Base-by-base conservation (phyloP, 2,797 vertebrate genomes). In the Squalus acanthias region DNA sequence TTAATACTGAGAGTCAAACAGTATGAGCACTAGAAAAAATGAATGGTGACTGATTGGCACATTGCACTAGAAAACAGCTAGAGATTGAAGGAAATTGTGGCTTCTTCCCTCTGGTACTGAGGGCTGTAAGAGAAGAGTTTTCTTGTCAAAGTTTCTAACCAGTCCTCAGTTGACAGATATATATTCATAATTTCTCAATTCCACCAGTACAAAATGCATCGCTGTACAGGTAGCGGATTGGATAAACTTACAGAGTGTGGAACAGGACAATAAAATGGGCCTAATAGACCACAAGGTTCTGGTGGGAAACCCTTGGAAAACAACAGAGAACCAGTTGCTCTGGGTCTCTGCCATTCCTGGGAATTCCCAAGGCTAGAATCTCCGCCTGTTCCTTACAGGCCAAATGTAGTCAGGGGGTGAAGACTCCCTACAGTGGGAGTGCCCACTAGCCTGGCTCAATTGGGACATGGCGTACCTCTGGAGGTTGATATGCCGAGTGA, bases 1-100 rank as follows among this genome's bases (percentile, higher is more conserved):
- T 92, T 92, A 92, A 92, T 65, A n/a, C 60, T 92, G 89, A 39
- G 65, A 92, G 29, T 65, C 33, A 63, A 92, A 65, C 89, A 92
- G 63, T 20, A 29, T 94, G 57, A 94, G 15, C n/a, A 70, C 20
- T 26, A 9, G n/a, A 94, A 69, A 89, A 69, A 69, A 69, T 94
- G n/a, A 94, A 67, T 33, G 53, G 57, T 33, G 89, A 69, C n/a
- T 94, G 92, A 70, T 67, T 94, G n/a, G 33, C 39, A 15, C 63
- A 94, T 10, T 39, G 20, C 17, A 2, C 3, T 39, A 13, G 15
- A 85, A 69, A 9, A 46, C 50, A 60, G 82, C 46, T 85, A 9
- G 46, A 85, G 20, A 85, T 8, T 85, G 7, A 50, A 50, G 20
- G 22, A 85, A 50, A 85, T 85, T 24, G 7, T 50, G 46, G 17